Percentiles rank a stretch among this genome's conserved stretches.
Evolutionary conservation across 2,113 vertebrate species (phyloP).

Genomic region (cat (Felis catus)): F.catus_Fca126_mat1.0 CM031422.1:81549001-81549500

Average conservation of each 20-base stretch:
- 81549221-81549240: background rate
- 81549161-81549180: background rate
- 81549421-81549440: fast-evolving
- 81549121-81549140: background rate
- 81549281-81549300: background rate
- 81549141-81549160: background rate
- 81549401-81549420: fast-evolving
- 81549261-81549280: background rate
- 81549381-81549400: fast-evolving
- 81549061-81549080: fast-evolving
- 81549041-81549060: fast-evolving
- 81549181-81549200: background rate
- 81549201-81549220: background rate
- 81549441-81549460: fast-evolving
- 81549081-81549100: background rate
- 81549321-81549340: background rate
- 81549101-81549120: fast-evolving
- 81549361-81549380: background rate
- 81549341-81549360: too few relatives aligned
- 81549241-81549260: background rate
- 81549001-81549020: fast-evolving
- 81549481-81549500: background rate
- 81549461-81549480: fast-evolving
- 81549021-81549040: fast-evolving
- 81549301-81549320: fast-evolving